Base-by-base conservation (phyloP, 2,797 vertebrate species). In the Spea hammondii region DNA sequence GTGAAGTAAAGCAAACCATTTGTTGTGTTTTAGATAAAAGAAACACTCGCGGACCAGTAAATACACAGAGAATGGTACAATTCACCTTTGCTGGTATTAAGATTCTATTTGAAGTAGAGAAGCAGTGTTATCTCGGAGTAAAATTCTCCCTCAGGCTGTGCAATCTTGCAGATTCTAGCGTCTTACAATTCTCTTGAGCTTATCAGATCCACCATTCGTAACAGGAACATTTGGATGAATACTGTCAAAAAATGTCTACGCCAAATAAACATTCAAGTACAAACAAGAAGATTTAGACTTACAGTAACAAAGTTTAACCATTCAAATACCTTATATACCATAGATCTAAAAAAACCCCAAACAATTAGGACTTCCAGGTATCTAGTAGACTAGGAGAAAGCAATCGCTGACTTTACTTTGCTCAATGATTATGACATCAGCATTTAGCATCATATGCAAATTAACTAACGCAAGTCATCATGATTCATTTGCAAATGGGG, bases 61-160 rank as follows among this genome's bases (percentile, higher is more conserved):
- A 75, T 46, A 65, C 45, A 45, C 66, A 65, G 54, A 59, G 54
- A 59, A 66, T 51, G 51, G 6, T 60, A 51, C 73, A 59, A 70
- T 76, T 76, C 79, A 76, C 74, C 79, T 81, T 81, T 68, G 54
- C 49, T 51, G 60, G 68, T 76, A 65, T 77, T 62, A 75, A 72
- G 79, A 79, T 69, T 74, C 32, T 32, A 46, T 79, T 74, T 79
- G 71, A 72, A 67, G 64, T 76, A 50, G 60, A 80, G 60, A 71
- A 57, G 74, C 70, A 14, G 49, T 60, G 69, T 50, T 62, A 75
- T 80, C 47, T 60, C 6, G 60, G 60, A 72, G 59, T 62, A 68
- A 47, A 47, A 59, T 48, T 60, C 65, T 49, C 65, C 69, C 79
- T 65, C 69, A 32, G 79, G 79, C 64, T 13, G 74, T 77, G 64